phyloP scores from a whole-genome alignment of 1,140 invertebrate genomes.

The Lethocerus indicus region DNA sequence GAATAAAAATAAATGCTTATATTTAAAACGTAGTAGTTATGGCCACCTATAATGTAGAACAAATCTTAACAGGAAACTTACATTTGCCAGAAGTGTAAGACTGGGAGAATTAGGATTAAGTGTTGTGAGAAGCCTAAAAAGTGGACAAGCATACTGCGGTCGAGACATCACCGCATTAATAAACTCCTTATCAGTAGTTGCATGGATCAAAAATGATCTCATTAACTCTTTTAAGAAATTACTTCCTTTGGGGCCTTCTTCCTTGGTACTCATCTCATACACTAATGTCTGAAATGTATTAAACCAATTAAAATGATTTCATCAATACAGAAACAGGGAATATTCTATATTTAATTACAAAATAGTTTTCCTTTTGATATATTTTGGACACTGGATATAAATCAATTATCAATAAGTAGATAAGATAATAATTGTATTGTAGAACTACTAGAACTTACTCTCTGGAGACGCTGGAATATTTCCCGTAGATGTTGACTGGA shows the following conservation, averaged over 20 bases:
- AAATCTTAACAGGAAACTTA: constrained; percentile 5
- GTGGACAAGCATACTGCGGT: constrained; percentile 13
- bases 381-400: background rate
- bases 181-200: constrained; percentile 8
- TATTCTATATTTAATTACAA: background rate
- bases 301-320: background rate
- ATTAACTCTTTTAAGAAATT: constrained; percentile 7
- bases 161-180: constrained; percentile 3
- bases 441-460: background rate
- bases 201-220: constrained; percentile 9
- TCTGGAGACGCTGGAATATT: background rate
- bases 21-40: too few species aligned
- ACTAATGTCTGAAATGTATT: constrained; percentile 13
- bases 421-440: background rate
- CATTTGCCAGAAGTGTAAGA: constrained; percentile 4
- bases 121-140: constrained; percentile 14
- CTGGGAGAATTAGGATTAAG: constrained; percentile 7
- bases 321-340: background rate
- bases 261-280: constrained; percentile 7
- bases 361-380: background rate
- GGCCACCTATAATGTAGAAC: too few species aligned
- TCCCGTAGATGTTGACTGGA: constrained; percentile 6
- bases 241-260: background rate
- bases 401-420: background rate
- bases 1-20: too few species aligned